Evolutionary conservation across 2,113 vertebrate species (phyloP), one percentile per base, ranked within the genome.

Genomic region (Todiramphus chloris): DNA sequence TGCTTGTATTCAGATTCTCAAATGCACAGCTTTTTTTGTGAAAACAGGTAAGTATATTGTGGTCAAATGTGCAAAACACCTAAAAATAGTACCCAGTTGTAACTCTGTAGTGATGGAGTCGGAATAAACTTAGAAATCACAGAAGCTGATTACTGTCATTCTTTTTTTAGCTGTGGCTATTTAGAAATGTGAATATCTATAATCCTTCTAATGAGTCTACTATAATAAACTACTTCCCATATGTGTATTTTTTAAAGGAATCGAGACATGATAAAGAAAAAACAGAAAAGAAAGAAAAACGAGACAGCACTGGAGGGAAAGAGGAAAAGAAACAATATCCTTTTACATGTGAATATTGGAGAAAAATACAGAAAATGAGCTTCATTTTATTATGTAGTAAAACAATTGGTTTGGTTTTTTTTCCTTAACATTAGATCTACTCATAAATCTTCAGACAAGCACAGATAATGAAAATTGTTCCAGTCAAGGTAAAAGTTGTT

Each of bases 251-350:
- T 80, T 95, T 95, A 74, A 97, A 98, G 98, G 98, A 98, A 90
- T 99, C 98, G 92, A 99, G 98, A 93, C 99, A 99, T 83, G 98
- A 99, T 97, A 99, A 99, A 97, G 98, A 99, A 96, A 99, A 99
- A 97, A 89, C 99, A 81, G 99, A 98, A 93, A 99, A 99, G 97
- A 99, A 99, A 93, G 98, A 99, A 88, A 99, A 99, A 97, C 98
- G 99, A 50, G 99, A 98, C 67, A 99, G 98, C 95, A 98, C 98
- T 96, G 99, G 98, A 79, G 98, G 98, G 94, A 99, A 99, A 97
- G 98, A 99, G 98, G 98, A 99, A 97, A 98, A 99, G 98, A 99
- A 99, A 98, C 98, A 99, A 99, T 99, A 99, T 99, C 98, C 98
- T 99, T 99, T 98, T 93, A 41, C 33, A 46, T 8, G 28, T 2